Evolutionary conservation across 2,888 invertebrate species (phyloP), one percentile per base, ranked within the genome.

Genomic region (Pterostichus niger): DNA sequence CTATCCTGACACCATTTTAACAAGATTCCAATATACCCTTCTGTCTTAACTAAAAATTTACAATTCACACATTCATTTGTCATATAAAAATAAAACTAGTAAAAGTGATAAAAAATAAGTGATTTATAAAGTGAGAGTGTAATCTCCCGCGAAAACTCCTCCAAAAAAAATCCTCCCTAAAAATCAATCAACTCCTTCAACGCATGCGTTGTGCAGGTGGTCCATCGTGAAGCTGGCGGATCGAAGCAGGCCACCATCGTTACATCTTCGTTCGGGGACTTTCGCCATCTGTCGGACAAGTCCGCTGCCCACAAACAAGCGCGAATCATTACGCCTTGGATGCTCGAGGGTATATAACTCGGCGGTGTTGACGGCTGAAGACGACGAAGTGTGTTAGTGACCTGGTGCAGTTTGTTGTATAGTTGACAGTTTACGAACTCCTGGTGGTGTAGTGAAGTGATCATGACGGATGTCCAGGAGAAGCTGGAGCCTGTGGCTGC

Each of bases 291-390:
- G 40, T 59, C 54, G 77, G 59, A 17, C 59, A 56, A 35, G 44
- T 44, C 35, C 64, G 64, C 24, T 5, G 33, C 49, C 31, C 49
- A 31, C 68, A 68, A 40, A 56, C 80, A 44, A 77, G 80, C 80
- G 80, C 80, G 80, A 80, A 80, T 80, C 80, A 80, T 80, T 80
- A 52, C 24, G 46, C 79, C 44, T 64, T 54, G 31, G 68, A 52
- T 80, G 78, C 52, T 46, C 17, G 68, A 71, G 17, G 17, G 9
- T 71, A 40, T 71, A 44, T 44, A 71, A 44, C 68, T 71, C 17
- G 44, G 9, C 40, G 40, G 40, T 40, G 40, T 40, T 9, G 40
- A 40, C 40, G 40, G 9, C 40, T 40, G 40, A 40, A 6, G 40
- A 40, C 40, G 40, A 1, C 40, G 40, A 40, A 9, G 40, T 7